phyloP scores from a whole-genome alignment of 2,797 vertebrate species.

The Nyctibius grandis region DNA sequence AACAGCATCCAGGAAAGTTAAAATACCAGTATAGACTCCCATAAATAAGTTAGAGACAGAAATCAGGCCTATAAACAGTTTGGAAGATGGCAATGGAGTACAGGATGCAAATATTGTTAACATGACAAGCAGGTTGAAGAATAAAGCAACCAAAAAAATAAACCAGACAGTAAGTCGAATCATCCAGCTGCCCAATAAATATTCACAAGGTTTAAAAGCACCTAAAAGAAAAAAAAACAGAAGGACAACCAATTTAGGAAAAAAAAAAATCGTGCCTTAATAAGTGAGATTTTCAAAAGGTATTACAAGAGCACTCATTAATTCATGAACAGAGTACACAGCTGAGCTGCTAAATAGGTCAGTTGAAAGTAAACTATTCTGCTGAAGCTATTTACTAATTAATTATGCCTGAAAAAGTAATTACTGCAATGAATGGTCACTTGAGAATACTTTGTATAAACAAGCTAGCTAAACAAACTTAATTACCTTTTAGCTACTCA shows the following conservation, averaged over 20 bases:
- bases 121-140: constrained; percentile 92
- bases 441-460: constrained; percentile 2
- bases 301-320: constrained; percentile 2
- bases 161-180: constrained; percentile 98
- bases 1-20: constrained; percentile 87
- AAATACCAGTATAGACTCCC: constrained; percentile 87
- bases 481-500: constrained; percentile 15
- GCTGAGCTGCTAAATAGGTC: constrained; percentile 24
- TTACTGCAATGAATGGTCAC: constrained; percentile 4
- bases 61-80: constrained; percentile 89
- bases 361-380: constrained; percentile 17
- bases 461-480: constrained; percentile 1
- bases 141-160: constrained; percentile 92
- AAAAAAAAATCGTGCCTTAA: neutral
- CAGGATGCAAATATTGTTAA: constrained; percentile 84
- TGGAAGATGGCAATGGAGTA: constrained; percentile 77
- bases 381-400: constrained; percentile 43
- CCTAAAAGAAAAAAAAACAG: constrained; percentile 73
- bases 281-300: constrained; percentile 4
- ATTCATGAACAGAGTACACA: neutral
- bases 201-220: constrained; percentile 96
- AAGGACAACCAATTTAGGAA: constrained; percentile 12
- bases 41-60: constrained; percentile 92
- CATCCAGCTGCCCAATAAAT: constrained; percentile 98
- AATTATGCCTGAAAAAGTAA: constrained; percentile 50